Percentiles rank a stretch among this genome's conserved stretches.
Conservation (phyloP, 1,140 invertebrate genomes). For the Zaprionus africanus region DNA sequence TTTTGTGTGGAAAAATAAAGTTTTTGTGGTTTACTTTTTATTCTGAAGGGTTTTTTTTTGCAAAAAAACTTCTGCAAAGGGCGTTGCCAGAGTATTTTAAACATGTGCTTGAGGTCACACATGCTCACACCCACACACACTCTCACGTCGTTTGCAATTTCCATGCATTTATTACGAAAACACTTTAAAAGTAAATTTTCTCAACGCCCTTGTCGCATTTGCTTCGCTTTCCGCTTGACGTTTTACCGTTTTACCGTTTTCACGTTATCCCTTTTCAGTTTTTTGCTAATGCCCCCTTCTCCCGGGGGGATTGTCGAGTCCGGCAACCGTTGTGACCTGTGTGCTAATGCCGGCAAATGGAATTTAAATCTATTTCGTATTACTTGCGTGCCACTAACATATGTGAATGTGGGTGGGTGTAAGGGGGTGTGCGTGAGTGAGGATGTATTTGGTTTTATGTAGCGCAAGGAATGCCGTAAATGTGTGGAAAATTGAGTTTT, state of each 20-base stretch:
- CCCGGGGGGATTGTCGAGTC: slow-evolving; percentile 44
- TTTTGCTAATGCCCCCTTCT: slow-evolving; percentile 24
- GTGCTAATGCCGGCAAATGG: slow-evolving; percentile 69
- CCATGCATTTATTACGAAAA: slow-evolving; percentile 61
- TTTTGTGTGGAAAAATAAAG: slow-evolving; percentile 59
- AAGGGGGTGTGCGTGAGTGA: slow-evolving; percentile 1
- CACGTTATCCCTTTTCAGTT: slow-evolving; percentile 3
- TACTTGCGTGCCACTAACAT: slow-evolving; percentile 56
- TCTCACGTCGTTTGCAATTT: slow-evolving; percentile 29
- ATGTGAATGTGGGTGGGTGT: slow-evolving; percentile 40
- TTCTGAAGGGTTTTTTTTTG: slow-evolving; percentile 29
- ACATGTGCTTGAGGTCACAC: slow-evolving; percentile 56
- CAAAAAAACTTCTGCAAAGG: background rate
- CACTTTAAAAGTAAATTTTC: slow-evolving; percentile 69
- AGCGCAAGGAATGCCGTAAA: slow-evolving; percentile 19
- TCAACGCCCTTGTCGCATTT: slow-evolving; percentile 47
- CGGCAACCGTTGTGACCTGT: slow-evolving; percentile 53
- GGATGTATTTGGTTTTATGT: slow-evolving; percentile 22
- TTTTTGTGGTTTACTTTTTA: slow-evolving; percentile 26
- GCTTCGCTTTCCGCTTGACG: slow-evolving; percentile 5
- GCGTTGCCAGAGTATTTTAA: slow-evolving; percentile 49
- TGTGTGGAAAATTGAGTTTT: slow-evolving; percentile 15
- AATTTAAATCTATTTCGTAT: slow-evolving; percentile 77
- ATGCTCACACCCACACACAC: background rate
- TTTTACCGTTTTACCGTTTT: slow-evolving; percentile 5